Evolutionary conservation across 37 sponge, comb jelly and placozoan genomes (phyloP), one percentile per base, ranked within the genome.

Genomic region (Crambe crambe): DNA sequence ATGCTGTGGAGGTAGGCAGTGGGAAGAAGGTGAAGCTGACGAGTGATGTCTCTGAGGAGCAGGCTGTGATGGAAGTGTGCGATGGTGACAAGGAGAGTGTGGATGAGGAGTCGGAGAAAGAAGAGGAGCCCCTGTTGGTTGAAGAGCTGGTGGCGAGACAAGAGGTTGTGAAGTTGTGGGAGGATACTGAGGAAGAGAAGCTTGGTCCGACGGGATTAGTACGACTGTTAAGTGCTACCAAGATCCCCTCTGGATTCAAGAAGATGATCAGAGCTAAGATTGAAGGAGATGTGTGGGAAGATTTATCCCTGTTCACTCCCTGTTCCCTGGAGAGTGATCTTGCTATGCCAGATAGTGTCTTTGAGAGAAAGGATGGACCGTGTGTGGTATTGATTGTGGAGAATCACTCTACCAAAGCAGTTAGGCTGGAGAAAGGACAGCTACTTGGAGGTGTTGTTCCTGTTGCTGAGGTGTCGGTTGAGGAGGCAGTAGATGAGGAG

Each of bases 201-300:
- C n/a, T n/a, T n/a, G n/a, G n/a, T n/a, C n/a, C n/a, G n/a, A n/a
- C n/a, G n/a, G n/a, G n/a, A 47, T n/a, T 21, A 17, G 87, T 86
- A 31, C 31, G 76, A 1, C 76, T 86, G 27, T 40, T 86, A 21
- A 65, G 68, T 34, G 80, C 80, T 57, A 70, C 36, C 36, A 74
- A 37, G 42, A 38, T 86, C 10, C 87, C 80, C 10, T 38, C 80
- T 56, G 42, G 70, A 3, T 42, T 59, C 35, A 21, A 41, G 26
- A 73, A 80, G 70, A 37, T 67, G 36, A 76, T 86, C 22, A 26
- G 36, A 25, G 80, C 67, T 0, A 32, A 31, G 3, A 42, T 66
- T 0, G 59, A 62, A 0, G 75, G 70, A 1, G 0, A 1, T 3
- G 1, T 23, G 58, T 2, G 37, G 22, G 42, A 81, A 9, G 35